A percentile compares a stretch with the other conserved stretches of the same genome.
These are phyloP conservation scores for Rattus norvegicus DNA, from an alignment of 2,113 vertebrate species.

Conservation along the genomic window GRCr8 NC_086032.1:90942001-90942500, in stretches of 20 bases:
- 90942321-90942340: not conserved
- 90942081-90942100: not conserved
- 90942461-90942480: not conserved
- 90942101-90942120: slow-evolving; percentile 22
- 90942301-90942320: not conserved
- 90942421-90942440: not conserved
- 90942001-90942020: not conserved
- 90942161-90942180: not conserved
- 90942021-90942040: slow-evolving; percentile 18
- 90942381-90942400: not conserved
- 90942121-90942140: not conserved
- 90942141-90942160: not conserved
- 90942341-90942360: not conserved
- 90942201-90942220: too few species aligned
- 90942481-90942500: not conserved
- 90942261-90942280: not conserved
- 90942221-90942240: not conserved
- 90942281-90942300: not conserved
- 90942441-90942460: not conserved
- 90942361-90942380: not conserved
- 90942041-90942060: not conserved
- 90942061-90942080: not conserved
- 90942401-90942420: not conserved
- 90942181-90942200: not conserved
- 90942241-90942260: not conserved